Percentiles rank a stretch among this genome's conserved stretches.
These are phyloP conservation scores for Bruchidius siliquastri DNA, from an alignment of 2,888 invertebrate genomes.

Conservation along the genomic window DNA sequence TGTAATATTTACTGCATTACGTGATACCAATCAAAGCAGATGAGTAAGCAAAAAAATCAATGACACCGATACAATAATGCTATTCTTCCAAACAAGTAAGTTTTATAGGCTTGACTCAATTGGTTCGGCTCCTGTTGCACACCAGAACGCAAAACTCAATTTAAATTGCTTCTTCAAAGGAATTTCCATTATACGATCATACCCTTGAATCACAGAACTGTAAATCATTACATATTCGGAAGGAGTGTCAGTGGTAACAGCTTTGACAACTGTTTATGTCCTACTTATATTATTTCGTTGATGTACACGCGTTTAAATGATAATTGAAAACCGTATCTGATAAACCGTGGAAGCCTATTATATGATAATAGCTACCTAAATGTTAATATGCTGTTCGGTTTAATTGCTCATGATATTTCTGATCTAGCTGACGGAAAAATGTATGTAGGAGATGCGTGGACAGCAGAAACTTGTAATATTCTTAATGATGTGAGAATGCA, in stretches of 20 bases:
- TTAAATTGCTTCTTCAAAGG: neutral
- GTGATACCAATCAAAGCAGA: neutral
- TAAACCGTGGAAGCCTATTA: neutral
- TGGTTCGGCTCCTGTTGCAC: neutral
- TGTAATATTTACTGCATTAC: too few relatives aligned
- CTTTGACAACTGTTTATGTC: neutral
- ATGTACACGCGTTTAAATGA: neutral
- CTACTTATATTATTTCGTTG: neutral
- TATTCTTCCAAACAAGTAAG: neutral
- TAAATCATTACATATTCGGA: neutral
- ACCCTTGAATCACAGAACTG: neutral
- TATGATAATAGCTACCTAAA: neutral
- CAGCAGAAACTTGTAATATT: neutral
- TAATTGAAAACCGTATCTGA: neutral
- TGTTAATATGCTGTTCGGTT: neutral
- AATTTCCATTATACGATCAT: neutral
- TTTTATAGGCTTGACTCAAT: neutral
- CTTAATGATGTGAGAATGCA: neutral
- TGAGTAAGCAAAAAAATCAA: neutral
- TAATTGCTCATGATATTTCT: neutral
- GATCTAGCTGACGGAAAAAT: neutral
- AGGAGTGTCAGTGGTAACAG: neutral
- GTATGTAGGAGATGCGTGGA: neutral
- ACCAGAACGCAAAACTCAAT: neutral
- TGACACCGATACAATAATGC: neutral